Evolutionary conservation across 2,113 vertebrate genomes (phyloP), one percentile per base, ranked within the genome.

Genomic region (Talpa occidentalis): DNA sequence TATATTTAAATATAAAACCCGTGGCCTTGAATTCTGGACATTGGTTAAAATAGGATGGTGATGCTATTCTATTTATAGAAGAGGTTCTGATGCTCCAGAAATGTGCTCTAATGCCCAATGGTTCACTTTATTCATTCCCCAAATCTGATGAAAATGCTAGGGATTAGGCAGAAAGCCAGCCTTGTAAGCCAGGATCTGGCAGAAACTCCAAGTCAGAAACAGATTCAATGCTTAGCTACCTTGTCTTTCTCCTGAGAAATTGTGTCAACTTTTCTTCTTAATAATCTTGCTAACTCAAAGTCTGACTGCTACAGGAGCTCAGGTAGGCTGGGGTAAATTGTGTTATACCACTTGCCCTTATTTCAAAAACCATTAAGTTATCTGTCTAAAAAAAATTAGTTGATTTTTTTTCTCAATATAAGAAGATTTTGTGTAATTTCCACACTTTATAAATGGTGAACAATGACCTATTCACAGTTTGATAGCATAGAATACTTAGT

Each of bases 101-200:
- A 97, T 47, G 87, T 60, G 28, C 42, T 93, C 40, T 78, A 91
- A 87, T 89, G 66, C 28, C 80, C 85, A 73, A 14, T 52, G 84
- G 47, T 84, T 96, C 70, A 22, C 77, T 93, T 95, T 42, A 89
- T 80, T 90, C 91, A 54, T 77, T 90, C 59, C 76, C 97, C 83
- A 93, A 90, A 90, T 94, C 94, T 90, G 83, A 94, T 88, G 84
- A 81, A 97, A 96, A 96, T 89, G 80, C 62, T 54, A 40, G 11
- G 87, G 87, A 94, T 95, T 95, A 94, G 93, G 87, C 89, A 47
- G 83, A 87, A 89, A 84, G 95, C 96, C 94, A 96, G 91, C 7
- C 40, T 67, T 83, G 70, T 89, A 95, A 97, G 26, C 95, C 40
- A 88, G 77, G 67, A 42, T 47, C 94, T 96, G 90, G 91, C 95